Percentiles rank a stretch among this genome's conserved stretches.
phyloP scores from a whole-genome alignment of 2,888 invertebrate species.

The Acanthosoma haemorrhoidale region DNA sequence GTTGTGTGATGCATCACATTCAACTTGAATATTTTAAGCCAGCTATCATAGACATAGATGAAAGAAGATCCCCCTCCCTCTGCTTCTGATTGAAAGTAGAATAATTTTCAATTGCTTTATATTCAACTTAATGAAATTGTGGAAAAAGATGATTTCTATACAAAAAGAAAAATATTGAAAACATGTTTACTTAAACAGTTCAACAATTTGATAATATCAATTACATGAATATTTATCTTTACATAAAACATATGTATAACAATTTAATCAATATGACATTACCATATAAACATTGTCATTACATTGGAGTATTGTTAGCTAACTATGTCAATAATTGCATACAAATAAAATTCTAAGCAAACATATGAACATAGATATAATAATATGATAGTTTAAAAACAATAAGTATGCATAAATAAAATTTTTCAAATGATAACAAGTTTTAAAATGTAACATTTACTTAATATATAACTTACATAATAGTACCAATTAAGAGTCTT shows the following conservation, averaged over 20 bases:
- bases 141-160: no score
- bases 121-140: no score
- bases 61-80: no score
- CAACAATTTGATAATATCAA: no score
- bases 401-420: neutral
- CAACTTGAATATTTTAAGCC: no score
- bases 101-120: no score
- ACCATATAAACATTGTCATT: no score
- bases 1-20: no score
- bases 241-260: neutral
- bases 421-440: slow-evolving; percentile 1
- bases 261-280: neutral
- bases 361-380: neutral
- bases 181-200: neutral
- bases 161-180: neutral
- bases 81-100: no score
- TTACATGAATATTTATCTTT: neutral
- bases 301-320: neutral
- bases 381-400: neutral
- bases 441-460: neutral
- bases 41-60: no score
- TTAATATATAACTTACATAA: slow-evolving; percentile 2
- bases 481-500: neutral
- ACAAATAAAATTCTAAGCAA: neutral
- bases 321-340: neutral